Conservation (phyloP, 2,797 vertebrate genomes). For the Eospalax fontanierii region DNA sequence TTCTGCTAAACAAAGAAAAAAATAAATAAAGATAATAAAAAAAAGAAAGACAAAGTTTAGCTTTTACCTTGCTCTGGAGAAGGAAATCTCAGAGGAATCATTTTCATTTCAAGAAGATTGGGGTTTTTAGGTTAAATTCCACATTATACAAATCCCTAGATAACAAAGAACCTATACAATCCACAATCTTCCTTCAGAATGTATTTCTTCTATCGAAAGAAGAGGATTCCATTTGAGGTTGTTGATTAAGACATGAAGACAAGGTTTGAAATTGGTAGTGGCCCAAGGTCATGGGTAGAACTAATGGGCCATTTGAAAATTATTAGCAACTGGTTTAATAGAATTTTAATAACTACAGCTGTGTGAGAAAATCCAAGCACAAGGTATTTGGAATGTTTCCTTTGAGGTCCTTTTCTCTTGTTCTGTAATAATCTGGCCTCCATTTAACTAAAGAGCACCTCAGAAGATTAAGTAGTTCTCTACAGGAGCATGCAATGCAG, state of each 20-base stretch:
- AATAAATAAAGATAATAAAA: background rate
- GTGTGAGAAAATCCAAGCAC: slow-evolving; percentile 77
- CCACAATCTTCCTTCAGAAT: slow-evolving; percentile 56
- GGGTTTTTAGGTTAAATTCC: slow-evolving; percentile 75
- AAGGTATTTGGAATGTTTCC: slow-evolving; percentile 59
- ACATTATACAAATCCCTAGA: slow-evolving; percentile 69
- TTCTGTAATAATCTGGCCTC: slow-evolving; percentile 77
- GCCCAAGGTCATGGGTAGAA: slow-evolving; percentile 84
- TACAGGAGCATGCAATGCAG: background rate
- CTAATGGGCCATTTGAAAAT: slow-evolving; percentile 86
- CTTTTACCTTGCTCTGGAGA: slow-evolving; percentile 70
- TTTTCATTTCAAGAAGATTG: slow-evolving; percentile 74
- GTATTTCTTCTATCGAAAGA: slow-evolving; percentile 69
- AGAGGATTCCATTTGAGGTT: slow-evolving; percentile 61
- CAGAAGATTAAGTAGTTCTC: slow-evolving; percentile 39
- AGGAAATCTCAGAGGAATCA: slow-evolving; percentile 58
- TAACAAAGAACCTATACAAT: slow-evolving; percentile 49
- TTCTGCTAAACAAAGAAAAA: slow-evolving; percentile 67
- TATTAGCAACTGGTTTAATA: slow-evolving; percentile 86
- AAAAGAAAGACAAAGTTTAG: slow-evolving; percentile 15
- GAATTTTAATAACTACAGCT: slow-evolving; percentile 81
- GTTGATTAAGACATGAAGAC: slow-evolving; percentile 83
- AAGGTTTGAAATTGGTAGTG: slow-evolving; percentile 83
- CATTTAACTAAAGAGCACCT: slow-evolving; percentile 66
- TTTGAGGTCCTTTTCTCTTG: slow-evolving; percentile 71